Percentiles rank a stretch among this genome's conserved stretches.
phyloP scores from a whole-genome alignment of 2,888 invertebrate genomes.

The Papilio protenor region DNA sequence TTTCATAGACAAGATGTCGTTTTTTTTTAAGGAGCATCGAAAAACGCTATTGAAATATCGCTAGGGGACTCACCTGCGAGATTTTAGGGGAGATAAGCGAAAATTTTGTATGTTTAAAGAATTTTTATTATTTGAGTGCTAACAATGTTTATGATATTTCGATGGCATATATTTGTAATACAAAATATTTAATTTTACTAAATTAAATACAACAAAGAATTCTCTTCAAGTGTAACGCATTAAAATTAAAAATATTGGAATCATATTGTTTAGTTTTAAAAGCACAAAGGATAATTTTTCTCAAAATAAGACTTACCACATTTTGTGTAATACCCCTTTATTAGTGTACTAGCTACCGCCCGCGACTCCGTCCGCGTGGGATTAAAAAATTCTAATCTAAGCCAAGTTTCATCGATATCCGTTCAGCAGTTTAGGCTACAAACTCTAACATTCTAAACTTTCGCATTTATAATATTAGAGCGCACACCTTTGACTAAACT shows the following conservation, averaged over 20 bases:
- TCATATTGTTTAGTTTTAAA: not conserved
- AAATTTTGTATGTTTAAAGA: not conserved
- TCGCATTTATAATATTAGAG: no score
- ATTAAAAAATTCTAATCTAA: no score
- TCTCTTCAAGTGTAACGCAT: not conserved
- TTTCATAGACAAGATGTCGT: slow-evolving; percentile 39
- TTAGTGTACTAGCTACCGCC: no score
- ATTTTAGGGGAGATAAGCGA: slow-evolving; percentile 33
- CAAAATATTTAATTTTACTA: not conserved
- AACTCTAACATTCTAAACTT: no score
- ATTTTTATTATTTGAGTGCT: slow-evolving; percentile 18
- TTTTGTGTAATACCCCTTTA: not conserved
- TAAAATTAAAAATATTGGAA: no score
- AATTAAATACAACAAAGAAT: no score
- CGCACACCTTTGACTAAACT: no score
- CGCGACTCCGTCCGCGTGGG: no score
- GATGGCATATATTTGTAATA: not conserved
- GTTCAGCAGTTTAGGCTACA: no score
- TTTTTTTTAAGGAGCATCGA: not conserved
- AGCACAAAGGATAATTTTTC: not conserved
- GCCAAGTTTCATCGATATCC: no score
- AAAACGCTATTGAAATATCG: slow-evolving; percentile 27
- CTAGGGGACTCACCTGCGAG: slow-evolving; percentile 23
- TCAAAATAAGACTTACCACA: not conserved
- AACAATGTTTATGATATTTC: slow-evolving; percentile 6